phyloP scores from a whole-genome alignment of 2,797 vertebrate genomes.

The Argyrosomus regius region DNA sequence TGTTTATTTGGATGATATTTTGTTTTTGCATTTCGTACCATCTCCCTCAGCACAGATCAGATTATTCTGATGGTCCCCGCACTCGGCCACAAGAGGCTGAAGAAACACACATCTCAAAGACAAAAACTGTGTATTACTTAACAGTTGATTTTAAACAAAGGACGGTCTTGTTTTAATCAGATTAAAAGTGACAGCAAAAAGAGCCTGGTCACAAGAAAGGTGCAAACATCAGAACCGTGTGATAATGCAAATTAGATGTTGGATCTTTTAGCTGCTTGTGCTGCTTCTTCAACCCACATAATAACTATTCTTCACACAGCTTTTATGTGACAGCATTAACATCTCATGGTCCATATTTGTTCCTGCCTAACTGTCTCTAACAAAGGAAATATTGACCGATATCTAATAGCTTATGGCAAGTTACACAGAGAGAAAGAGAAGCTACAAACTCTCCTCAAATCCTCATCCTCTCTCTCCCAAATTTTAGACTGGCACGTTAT shows the following conservation, averaged over 20 bases:
- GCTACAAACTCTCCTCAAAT: constrained; percentile 84
- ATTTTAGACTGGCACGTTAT: constrained; percentile 93
- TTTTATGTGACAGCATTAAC: constrained; percentile 18
- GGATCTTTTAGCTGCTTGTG: constrained; percentile 20
- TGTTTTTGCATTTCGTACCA: constrained; percentile 23
- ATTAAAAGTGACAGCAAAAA: constrained; percentile 36
- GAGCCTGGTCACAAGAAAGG: constrained; percentile 27
- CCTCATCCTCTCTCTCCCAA: constrained; percentile 73
- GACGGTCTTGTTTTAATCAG: constrained; percentile 16
- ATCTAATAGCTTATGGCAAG: constrained; percentile 89
- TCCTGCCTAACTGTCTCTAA: constrained; percentile 22
- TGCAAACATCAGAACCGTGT: constrained; percentile 30
- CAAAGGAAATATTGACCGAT: constrained; percentile 70
- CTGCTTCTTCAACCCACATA: constrained; percentile 1
- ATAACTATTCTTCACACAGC: not conserved
- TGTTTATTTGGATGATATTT: constrained; percentile 18
- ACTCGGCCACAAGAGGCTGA: constrained; percentile 17
- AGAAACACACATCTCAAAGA: constrained; percentile 13
- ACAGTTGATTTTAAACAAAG: constrained; percentile 29
- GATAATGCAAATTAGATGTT: constrained; percentile 26
- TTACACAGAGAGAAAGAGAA: constrained; percentile 86
- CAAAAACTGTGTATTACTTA: constrained; percentile 27
- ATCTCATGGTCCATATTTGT: constrained; percentile 40
- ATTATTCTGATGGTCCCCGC: constrained; percentile 44
- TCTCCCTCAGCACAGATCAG: constrained; percentile 21